These are phyloP conservation scores for Coturnix japonica DNA, from an alignment of 2,113 vertebrate species.

Conservation along the genomic window DNA sequence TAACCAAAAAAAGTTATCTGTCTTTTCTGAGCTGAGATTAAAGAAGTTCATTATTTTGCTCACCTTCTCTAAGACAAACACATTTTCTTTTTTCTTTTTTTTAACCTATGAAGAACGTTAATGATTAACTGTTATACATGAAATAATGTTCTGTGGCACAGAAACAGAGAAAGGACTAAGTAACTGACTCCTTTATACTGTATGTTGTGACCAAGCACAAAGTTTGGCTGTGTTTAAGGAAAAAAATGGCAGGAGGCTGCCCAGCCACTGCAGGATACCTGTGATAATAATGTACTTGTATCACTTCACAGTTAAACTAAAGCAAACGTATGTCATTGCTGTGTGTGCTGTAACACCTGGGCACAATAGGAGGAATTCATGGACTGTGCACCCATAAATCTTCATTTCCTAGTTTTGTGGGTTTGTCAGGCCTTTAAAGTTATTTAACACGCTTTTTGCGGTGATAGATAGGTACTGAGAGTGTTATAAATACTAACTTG, in stretches of 20 bases:
- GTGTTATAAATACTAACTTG: slow-evolving; percentile 71
- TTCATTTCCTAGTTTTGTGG: slow-evolving; percentile 58
- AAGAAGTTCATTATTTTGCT: not conserved
- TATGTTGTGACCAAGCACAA: not conserved
- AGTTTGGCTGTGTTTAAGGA: not conserved
- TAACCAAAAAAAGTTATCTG: not conserved
- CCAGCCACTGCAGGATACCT: not conserved
- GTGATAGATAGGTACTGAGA: slow-evolving; percentile 56
- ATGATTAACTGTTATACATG: not conserved
- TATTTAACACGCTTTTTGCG: slow-evolving; percentile 65
- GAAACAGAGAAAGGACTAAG: not conserved
- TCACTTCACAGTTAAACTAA: slow-evolving; percentile 31
- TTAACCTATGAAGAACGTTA: not conserved
- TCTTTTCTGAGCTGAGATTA: not conserved
- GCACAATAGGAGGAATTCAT: slow-evolving; percentile 36
- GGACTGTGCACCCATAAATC: slow-evolving; percentile 27
- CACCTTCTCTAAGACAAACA: not conserved
- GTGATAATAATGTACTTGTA: not conserved
- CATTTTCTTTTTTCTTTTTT: not conserved
- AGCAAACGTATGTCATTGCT: not conserved
- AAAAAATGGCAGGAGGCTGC: not conserved
- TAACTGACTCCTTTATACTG: not conserved
- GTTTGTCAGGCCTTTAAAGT: slow-evolving; percentile 56
- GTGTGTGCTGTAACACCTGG: slow-evolving; percentile 12
- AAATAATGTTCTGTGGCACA: not conserved